Base-by-base conservation (phyloP, 2,888 invertebrate genomes). In the Amiota minor region DNA sequence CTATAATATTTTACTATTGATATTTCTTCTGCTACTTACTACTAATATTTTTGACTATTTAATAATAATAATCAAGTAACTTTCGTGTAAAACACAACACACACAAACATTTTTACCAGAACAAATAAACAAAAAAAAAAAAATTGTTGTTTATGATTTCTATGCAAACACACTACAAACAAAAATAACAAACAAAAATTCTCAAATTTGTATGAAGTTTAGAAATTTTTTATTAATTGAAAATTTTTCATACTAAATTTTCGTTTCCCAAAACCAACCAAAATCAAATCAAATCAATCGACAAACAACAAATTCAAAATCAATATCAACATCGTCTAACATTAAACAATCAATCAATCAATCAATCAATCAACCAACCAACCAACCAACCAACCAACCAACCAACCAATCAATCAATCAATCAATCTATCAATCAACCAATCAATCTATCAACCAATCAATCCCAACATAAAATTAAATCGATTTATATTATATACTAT, bases 241-340 rank as follows among this genome's bases (percentile, higher is more conserved):
- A 70, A 78, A 84, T 84, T 79, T 84, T 79, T 83, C 82, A 82
- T 82, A 80, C 81, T 83, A 83, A 81, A 83, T 81, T 84, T 83
- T 84, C 81, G 82, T 83, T 83, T 83, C 80, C 84, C 81, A 80
- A 75, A 59, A 56, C 70, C 56, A 70, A 70, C 49, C 76, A 75
- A 77, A 72, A 65, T 55, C 71, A 72, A 72, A 65, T 46, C 65
- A 49, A 70, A 70, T 70, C 73, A 71, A 68, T 75, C 67, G 72
- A 72, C 74, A 68, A 76, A 71, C 74, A 72, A 74, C 73, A 72
- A 73, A n/a, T 4, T 6, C 71, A 71, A 70, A 59, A 20, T 68
- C 67, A 20, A 67, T 20, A 50, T 67, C 47, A 47, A 65, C 14
- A 70, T 65, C 18, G 55, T 64, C 16, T 9, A 64, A 64, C 64